Evolutionary conservation across 2,113 vertebrate genomes (phyloP).

Genomic region (Pitta sordida): DNA sequence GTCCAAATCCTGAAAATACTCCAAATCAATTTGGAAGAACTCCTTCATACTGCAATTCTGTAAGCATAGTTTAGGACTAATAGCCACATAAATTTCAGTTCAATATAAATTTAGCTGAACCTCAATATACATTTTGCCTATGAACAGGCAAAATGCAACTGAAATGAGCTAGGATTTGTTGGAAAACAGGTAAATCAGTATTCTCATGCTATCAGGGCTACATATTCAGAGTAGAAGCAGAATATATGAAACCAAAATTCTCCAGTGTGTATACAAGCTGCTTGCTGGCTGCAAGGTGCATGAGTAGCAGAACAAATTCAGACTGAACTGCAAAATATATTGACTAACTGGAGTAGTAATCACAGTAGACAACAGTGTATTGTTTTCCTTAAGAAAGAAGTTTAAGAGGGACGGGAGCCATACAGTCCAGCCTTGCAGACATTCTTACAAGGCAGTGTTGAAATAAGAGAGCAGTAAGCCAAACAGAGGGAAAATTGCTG

Average conservation of each 20-base stretch:
- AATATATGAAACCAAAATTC: not conserved
- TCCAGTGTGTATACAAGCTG: not conserved
- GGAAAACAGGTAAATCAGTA: not conserved
- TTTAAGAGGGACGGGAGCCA: not conserved
- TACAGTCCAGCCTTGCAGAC: not conserved
- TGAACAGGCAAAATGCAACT: not conserved
- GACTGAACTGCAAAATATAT: not conserved
- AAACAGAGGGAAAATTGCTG: not conserved
- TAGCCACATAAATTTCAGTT: not conserved
- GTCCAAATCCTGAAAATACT: not conserved
- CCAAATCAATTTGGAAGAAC: not conserved
- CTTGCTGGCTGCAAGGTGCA: not conserved
- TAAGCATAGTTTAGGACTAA: not conserved
- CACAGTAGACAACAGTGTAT: not conserved
- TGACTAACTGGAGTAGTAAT: not conserved
- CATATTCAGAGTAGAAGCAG: not conserved
- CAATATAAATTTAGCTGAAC: not conserved
- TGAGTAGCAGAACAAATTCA: not conserved
- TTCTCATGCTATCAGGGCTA: not conserved
- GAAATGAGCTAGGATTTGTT: not conserved
- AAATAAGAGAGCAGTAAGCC: not conserved
- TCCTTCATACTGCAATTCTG: not conserved
- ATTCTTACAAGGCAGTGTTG: not conserved
- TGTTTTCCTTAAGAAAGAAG: not conserved
- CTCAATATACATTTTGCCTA: accelerated